Percentiles rank a stretch among this genome's conserved stretches.
phyloP scores from a whole-genome alignment of 2,888 invertebrate genomes.

The Mythimna lalbum region DNA sequence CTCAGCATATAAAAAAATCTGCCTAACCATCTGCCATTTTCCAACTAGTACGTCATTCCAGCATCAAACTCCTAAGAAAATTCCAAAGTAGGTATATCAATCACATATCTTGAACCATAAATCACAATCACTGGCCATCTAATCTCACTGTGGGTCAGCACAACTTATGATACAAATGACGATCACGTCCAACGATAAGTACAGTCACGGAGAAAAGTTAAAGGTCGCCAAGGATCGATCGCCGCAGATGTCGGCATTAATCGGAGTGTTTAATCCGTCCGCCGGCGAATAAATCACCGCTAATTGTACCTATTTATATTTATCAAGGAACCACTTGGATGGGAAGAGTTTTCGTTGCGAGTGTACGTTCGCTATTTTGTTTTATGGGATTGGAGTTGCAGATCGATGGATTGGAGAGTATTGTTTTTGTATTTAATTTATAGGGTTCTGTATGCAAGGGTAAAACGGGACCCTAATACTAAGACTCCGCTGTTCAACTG shows the following conservation, averaged over 20 bases:
- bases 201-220: slow-evolving; percentile 85
- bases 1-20: too few relatives aligned
- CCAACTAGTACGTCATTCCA: not conserved
- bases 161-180: slow-evolving; percentile 63
- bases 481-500: too few relatives aligned
- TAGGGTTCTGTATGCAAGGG: too few relatives aligned
- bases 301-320: slow-evolving; percentile 88
- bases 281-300: slow-evolving; percentile 84
- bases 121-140: slow-evolving; percentile 43
- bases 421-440: not conserved
- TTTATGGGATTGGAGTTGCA: slow-evolving; percentile 28
- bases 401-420: not conserved
- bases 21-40: too few relatives aligned
- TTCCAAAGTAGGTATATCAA: slow-evolving; percentile 18
- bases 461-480: too few relatives aligned
- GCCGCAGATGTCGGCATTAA: slow-evolving; percentile 87
- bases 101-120: slow-evolving; percentile 28
- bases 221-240: slow-evolving; percentile 86
- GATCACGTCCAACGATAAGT: slow-evolving; percentile 72
- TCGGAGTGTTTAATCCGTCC: slow-evolving; percentile 86
- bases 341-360: slow-evolving; percentile 74
- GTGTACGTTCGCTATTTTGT: slow-evolving; percentile 67
- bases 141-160: slow-evolving; percentile 57
- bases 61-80: not conserved
- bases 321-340: slow-evolving; percentile 78